Evolutionary conservation across 2,113 vertebrate species (phyloP).

Genomic region (Litocranius walleri): DNA sequence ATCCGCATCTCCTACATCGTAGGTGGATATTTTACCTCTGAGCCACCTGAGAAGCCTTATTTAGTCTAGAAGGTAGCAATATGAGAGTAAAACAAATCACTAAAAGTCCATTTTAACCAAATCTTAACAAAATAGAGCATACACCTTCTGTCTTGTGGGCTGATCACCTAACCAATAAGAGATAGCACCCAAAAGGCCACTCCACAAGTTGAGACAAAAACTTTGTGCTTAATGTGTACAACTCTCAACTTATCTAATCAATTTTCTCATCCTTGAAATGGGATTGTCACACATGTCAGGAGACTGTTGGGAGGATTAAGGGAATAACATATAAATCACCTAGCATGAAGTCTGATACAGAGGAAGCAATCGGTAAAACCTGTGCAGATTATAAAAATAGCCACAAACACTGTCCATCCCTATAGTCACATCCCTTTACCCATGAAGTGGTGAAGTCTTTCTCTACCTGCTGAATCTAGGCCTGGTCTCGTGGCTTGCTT

Average conservation of each 20-base stretch:
- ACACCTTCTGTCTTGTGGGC: not conserved
- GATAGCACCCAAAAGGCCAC: not conserved
- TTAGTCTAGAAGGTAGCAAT: not conserved
- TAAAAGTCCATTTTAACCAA: not conserved
- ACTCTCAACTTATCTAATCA: not conserved
- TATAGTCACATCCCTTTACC: not conserved
- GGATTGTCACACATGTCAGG: not conserved
- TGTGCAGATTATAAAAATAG: not conserved
- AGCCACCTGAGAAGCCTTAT: not conserved
- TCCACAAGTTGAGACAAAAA: not conserved
- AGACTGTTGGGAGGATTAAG: not conserved
- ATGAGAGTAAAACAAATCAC: not conserved
- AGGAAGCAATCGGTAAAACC: not conserved
- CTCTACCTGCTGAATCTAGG: not conserved
- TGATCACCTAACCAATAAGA: not conserved
- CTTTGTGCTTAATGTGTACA: not conserved
- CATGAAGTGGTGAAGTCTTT: not conserved
- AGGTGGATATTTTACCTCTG: not conserved
- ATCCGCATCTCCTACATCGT: accelerated
- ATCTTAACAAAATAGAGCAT: not conserved
- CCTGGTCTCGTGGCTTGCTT: not conserved
- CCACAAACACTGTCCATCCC: not conserved
- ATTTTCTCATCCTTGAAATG: not conserved
- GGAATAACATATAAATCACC: not conserved
- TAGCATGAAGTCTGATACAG: not conserved